Conservation (phyloP, 2,113 vertebrate species). For the Alces alces region DNA sequence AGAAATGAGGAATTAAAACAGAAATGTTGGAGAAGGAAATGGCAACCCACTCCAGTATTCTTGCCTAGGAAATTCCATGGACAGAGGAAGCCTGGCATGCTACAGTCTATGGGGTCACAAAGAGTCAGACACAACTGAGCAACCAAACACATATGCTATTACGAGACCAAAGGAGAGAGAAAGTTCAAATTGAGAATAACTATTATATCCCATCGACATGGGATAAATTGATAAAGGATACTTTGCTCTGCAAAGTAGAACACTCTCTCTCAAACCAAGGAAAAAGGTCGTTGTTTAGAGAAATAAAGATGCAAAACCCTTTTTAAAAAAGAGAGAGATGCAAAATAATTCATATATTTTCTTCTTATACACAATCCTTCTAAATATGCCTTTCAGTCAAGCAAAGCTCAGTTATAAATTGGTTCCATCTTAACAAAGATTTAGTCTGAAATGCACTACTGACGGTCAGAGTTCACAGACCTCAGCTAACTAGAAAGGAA, state of each 20-base stretch:
- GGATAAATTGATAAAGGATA: not conserved
- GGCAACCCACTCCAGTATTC: not conserved
- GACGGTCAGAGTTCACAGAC: not conserved
- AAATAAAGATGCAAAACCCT: not conserved
- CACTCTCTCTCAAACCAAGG: not conserved
- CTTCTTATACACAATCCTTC: not conserved
- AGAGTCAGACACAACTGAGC: not conserved
- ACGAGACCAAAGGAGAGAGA: not conserved
- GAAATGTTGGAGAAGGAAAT: not conserved
- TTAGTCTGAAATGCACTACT: not conserved
- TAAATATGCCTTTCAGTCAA: not conserved
- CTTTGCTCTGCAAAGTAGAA: not conserved
- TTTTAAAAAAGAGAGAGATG: not conserved
- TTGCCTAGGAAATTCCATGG: not conserved
- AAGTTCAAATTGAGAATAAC: not conserved
- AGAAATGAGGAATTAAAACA: not conserved
- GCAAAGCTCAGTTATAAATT: not conserved
- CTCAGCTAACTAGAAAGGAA: not conserved
- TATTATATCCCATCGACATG: not conserved
- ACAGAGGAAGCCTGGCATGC: not conserved
- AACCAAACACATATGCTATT: not conserved
- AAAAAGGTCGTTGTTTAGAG: not conserved
- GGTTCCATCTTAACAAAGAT: not conserved
- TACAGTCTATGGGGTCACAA: not conserved
- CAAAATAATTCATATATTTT: not conserved